phyloP scores from a whole-genome alignment of 1,140 invertebrate species.

The Pseudomyrmex dendroicus region DNA sequence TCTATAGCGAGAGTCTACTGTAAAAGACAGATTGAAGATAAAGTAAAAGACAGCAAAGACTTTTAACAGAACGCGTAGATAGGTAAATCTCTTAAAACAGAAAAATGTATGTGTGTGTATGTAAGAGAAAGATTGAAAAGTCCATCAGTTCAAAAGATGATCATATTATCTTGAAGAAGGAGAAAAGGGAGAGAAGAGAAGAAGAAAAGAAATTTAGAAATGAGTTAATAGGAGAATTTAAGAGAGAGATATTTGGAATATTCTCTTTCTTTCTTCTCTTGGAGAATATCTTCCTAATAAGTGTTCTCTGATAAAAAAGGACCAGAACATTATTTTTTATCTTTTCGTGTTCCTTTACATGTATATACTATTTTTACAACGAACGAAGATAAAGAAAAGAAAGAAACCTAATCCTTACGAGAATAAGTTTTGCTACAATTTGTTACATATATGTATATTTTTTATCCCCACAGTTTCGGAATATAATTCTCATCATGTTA shows the following conservation, averaged over 20 bases:
- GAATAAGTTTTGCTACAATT: conserved; percentile 26
- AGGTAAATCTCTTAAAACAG: background rate
- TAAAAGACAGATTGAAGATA: too few species aligned
- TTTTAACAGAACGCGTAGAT: background rate
- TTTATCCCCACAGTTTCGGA: conserved; percentile 13
- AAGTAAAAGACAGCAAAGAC: background rate
- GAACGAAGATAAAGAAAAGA: background rate
- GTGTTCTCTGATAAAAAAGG: conserved; percentile 10
- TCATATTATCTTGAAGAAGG: background rate
- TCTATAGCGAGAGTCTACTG: too few species aligned
- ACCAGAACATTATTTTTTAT: conserved; percentile 6
- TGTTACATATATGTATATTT: conserved; percentile 30
- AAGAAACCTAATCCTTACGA: background rate
- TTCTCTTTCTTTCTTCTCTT: background rate
- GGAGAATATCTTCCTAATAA: conserved; percentile 36
- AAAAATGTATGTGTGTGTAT: background rate
- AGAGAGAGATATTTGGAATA: conserved; percentile 49
- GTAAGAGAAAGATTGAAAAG: background rate
- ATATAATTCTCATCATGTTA: conserved; percentile 33
- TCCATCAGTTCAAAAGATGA: background rate
- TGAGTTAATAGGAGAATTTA: conserved; percentile 7
- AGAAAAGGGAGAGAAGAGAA: background rate
- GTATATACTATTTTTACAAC: conserved; percentile 45
- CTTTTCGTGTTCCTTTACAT: conserved; percentile 2
- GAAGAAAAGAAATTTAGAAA: background rate